These are phyloP conservation scores for Myiozetetes cayanensis DNA, from an alignment of 2,113 vertebrate genomes.

Conservation along the genomic window DNA sequence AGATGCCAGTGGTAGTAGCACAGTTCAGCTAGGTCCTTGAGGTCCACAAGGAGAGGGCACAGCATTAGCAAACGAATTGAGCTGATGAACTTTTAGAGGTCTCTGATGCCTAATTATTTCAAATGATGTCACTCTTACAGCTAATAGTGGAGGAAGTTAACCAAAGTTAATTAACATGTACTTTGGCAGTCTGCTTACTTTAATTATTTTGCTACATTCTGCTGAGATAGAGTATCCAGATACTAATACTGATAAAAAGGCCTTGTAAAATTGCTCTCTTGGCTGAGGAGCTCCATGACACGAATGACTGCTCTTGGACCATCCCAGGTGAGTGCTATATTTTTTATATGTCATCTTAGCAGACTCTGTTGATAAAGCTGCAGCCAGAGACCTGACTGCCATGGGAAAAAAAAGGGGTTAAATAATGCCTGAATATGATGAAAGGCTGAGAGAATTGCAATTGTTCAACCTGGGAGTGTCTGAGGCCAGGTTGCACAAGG, in stretches of 20 bases:
- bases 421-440: not conserved
- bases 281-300: not conserved
- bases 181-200: conserved; percentile 16
- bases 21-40: not conserved
- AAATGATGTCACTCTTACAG: not conserved
- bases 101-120: conserved; percentile 20
- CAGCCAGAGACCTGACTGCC: not conserved
- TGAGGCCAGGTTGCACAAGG: not conserved
- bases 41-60: not conserved
- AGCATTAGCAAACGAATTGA: not conserved
- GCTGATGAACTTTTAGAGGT: not conserved
- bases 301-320: not conserved
- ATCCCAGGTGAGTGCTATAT: not conserved
- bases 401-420: not conserved
- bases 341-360: not conserved
- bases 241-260: conserved; percentile 2
- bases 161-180: conserved; percentile 36
- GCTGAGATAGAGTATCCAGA: not conserved
- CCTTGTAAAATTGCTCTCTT: not conserved
- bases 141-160: conserved; percentile 16
- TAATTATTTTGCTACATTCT: conserved; percentile 40
- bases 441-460: not conserved
- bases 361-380: not conserved
- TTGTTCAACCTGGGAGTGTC: not conserved
- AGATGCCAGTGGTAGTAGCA: not conserved